Conservation (phyloP, 2,888 invertebrate genomes). For the Cephus pygmeus region DNA sequence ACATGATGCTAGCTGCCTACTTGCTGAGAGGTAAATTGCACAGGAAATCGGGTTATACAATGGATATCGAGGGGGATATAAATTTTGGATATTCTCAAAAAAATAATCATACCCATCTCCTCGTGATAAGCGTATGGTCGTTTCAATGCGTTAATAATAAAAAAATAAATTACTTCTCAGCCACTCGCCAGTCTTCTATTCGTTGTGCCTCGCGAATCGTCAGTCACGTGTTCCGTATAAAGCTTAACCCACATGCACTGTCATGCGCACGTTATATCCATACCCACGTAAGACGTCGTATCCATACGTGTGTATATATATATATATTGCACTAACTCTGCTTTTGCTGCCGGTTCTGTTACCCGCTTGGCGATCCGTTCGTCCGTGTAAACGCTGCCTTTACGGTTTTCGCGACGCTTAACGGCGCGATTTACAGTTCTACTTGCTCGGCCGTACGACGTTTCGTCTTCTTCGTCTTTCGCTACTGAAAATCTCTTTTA, state of each 20-base stretch:
- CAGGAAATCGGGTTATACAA: not conserved
- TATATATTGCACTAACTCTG: not conserved
- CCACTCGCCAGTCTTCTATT: not conserved
- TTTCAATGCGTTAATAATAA: not conserved
- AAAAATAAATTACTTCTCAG: not conserved
- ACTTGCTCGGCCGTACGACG: not conserved
- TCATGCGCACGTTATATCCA: not conserved
- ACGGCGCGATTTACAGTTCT: not conserved
- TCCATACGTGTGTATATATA: too few relatives aligned
- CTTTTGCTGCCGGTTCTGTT: not conserved
- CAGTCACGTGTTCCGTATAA: not conserved
- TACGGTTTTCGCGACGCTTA: not conserved
- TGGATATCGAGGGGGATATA: not conserved
- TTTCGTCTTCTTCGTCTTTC: not conserved
- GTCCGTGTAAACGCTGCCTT: not conserved
- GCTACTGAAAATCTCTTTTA: not conserved
- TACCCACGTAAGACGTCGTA: not conserved
- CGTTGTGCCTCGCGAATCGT: not conserved
- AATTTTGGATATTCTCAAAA: not conserved
- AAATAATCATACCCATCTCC: not conserved
- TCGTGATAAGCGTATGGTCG: not conserved
- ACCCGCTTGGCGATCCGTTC: not conserved
- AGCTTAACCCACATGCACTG: not conserved
- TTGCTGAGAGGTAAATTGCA: constrained; percentile 71
- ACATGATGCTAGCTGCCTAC: constrained; percentile 75